Evolutionary conservation across 2,888 invertebrate genomes (phyloP), one percentile per base, ranked within the genome.

Genomic region (Catotricha subobsoleta): DNA sequence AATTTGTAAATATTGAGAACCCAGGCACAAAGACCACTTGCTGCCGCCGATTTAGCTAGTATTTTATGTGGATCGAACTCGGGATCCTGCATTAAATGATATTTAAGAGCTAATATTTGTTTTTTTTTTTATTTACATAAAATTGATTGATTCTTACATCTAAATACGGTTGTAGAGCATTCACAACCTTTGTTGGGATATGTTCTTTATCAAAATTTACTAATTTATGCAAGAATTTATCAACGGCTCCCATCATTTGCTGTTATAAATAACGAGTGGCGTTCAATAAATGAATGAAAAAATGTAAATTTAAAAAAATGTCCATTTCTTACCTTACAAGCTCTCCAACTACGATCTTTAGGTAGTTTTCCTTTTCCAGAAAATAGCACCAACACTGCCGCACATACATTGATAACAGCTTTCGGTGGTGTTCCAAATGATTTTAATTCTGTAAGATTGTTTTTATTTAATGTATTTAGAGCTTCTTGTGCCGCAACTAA

Each of bases 391-490:
- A 91, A 73, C 2, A 92, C 91, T 6, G 91, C 91, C 2, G 84
- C 80, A 6, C 78, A 76, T 0, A 94, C 91, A 52, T 78, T 83
- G 2, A 84, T 76, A 0, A 92, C 92, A 36, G 87, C 87, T 39
- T 79, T 77, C 2, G 90, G 88, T n/a, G 94, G 94, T 8, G 86
- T 77, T 1, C 90, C 88, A 58, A 95, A 94, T 1, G 92, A 88
- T 57, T 94, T 92, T 53, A 95, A 60, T 61, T 95, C 94, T 0
- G 94, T 92, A 47, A 95, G 64, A 57, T 94, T 95, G 54, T 78
- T 82, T 66, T 95, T 95, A 55, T 94, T 92, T n/a, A 95, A 64
- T 0, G 92, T 94, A 53, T 94, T 82, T 38, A 94, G 51, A 10
- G 39, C 36, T 20, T 54, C 57, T 57, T 87, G 82, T 0, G 94